phyloP scores from a whole-genome alignment of 1,140 invertebrate genomes.

The Camponotus pennsylvanicus region DNA sequence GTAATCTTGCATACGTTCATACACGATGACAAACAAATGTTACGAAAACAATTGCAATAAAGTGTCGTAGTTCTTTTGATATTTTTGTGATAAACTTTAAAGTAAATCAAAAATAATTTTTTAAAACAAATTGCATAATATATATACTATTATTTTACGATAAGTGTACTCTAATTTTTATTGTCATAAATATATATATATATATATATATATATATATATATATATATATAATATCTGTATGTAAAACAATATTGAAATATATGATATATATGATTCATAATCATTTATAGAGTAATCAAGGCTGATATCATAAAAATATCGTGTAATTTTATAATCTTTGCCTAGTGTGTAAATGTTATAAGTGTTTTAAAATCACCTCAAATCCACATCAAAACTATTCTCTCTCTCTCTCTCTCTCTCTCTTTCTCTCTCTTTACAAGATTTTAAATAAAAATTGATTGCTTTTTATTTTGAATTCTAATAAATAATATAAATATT shows the following conservation, averaged over 20 bases:
- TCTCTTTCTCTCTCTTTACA: not conserved
- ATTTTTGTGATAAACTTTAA: not conserved
- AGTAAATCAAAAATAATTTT: not conserved
- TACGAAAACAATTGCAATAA: conserved; percentile 28
- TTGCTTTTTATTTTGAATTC: not conserved
- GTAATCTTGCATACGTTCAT: not conserved
- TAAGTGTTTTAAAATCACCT: conserved; percentile 12
- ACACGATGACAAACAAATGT: conserved; percentile 14
- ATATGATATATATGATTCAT: no score
- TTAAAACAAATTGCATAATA: not conserved
- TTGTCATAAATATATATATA: no score
- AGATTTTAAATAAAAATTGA: not conserved
- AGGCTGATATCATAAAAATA: conserved; percentile 2
- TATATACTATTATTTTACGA: not conserved
- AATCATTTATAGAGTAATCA: no score
- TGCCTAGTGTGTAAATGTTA: not conserved
- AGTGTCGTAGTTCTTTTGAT: not conserved
- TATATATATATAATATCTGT: no score
- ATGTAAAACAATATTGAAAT: no score
- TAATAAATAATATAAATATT: not conserved
- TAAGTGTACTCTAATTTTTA: no score
- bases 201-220: no score
- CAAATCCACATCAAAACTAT: no score
- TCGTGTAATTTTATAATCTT: conserved; percentile 2
- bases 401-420: no score